phyloP scores from a whole-genome alignment of 2,797 vertebrate species.

The Pristis pectinata region DNA sequence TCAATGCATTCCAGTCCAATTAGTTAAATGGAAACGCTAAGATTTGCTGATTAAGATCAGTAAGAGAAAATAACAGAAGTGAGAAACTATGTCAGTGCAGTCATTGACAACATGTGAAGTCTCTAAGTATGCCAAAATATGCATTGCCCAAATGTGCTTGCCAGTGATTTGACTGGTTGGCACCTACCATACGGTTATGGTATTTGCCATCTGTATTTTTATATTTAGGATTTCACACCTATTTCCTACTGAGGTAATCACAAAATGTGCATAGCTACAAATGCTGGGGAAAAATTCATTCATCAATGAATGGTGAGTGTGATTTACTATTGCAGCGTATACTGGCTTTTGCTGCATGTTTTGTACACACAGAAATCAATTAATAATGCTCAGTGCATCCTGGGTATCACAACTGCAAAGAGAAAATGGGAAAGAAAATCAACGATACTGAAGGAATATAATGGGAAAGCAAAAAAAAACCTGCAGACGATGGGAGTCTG shows the following conservation, averaged over 20 bases:
- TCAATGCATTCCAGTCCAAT: not conserved
- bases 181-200: not conserved
- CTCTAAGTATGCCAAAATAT: not conserved
- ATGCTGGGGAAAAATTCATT: not conserved
- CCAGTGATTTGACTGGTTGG: not conserved
- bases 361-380: not conserved
- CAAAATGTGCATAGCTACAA: not conserved
- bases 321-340: not conserved
- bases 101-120: not conserved
- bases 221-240: not conserved
- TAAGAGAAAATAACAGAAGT: not conserved
- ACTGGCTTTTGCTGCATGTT: not conserved
- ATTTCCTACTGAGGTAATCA: not conserved
- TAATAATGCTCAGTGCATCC: not conserved
- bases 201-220: constrained; percentile 1
- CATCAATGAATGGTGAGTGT: no score
- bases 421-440: not conserved
- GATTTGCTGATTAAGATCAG: not conserved
- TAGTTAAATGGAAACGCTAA: not conserved
- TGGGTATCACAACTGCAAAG: not conserved
- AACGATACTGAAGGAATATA: not conserved
- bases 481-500: no score
- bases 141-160: not conserved
- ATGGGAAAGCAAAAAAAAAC: no score
- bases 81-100: not conserved